These are phyloP conservation scores for Notolepis coatsorum DNA, from an alignment of 2,797 vertebrate species.

Conservation along the genomic window DNA sequence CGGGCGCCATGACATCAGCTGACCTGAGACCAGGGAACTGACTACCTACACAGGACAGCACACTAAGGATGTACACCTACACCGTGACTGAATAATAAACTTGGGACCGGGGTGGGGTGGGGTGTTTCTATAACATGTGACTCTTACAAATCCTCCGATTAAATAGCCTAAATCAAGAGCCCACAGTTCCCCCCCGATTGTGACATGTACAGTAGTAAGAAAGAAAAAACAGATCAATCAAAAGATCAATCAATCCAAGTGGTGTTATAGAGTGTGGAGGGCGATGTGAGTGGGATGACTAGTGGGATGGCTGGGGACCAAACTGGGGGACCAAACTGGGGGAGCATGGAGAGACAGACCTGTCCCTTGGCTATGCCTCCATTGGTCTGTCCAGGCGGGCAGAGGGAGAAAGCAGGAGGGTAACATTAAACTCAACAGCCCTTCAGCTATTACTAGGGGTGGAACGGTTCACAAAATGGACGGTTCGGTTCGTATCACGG, in stretches of 20 bases:
- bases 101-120: too few species aligned
- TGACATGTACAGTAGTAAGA: constrained; percentile 25
- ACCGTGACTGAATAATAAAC: background rate
- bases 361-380: constrained; percentile 83
- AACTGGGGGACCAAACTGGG: constrained; percentile 24
- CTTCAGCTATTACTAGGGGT: too few species aligned
- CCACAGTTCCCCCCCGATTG: constrained; percentile 12
- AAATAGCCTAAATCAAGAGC: constrained; percentile 3
- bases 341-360: constrained; percentile 74
- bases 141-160: background rate
- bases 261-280: too few species aligned
- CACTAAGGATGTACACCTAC: constrained; percentile 1
- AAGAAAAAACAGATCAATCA: constrained; percentile 26
- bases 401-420: constrained; percentile 70
- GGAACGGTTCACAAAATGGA: too few species aligned
- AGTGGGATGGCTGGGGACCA: too few species aligned
- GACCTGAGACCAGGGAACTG: constrained; percentile 18
- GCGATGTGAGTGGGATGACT: too few species aligned
- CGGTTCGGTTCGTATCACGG: too few species aligned
- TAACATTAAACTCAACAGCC: constrained; percentile 63
- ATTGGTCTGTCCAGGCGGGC: constrained; percentile 80
- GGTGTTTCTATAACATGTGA: constrained; percentile 9
- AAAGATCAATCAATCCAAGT: too few species aligned
- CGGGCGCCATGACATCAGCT: constrained; percentile 8
- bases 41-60: constrained; percentile 44